These are phyloP conservation scores for Lutraria rhynchaena DNA, from an alignment of 1,140 invertebrate species.

Conservation along the genomic window DNA sequence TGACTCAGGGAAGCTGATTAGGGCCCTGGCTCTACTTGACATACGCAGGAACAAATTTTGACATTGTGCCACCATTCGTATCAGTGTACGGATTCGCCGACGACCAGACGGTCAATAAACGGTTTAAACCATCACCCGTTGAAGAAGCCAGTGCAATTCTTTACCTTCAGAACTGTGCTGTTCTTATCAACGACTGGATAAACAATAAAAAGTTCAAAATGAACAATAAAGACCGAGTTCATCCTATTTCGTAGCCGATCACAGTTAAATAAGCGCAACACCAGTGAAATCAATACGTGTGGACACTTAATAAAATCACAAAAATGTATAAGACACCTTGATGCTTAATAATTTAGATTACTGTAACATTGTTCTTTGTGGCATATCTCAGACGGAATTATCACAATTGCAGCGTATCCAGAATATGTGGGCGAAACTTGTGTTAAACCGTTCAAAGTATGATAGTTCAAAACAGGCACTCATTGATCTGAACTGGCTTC, in stretches of 20 bases:
- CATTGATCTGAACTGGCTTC: no score
- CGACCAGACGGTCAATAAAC: slow-evolving; percentile 1
- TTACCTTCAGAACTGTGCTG: background rate
- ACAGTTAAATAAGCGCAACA: no score
- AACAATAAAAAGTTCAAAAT: slow-evolving; percentile 69
- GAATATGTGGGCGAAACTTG: no score
- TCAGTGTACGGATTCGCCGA: slow-evolving; percentile 20
- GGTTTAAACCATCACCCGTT: background rate
- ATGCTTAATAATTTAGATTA: no score
- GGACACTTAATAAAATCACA: no score
- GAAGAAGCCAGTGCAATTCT: background rate
- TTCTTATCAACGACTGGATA: background rate
- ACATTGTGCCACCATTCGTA: slow-evolving; percentile 45
- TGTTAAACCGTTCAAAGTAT: no score
- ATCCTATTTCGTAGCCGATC: slow-evolving; percentile 5
- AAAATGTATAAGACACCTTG: no score
- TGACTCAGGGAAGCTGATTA: slow-evolving; percentile 46
- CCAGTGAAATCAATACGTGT: no score
- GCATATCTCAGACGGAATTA: no score
- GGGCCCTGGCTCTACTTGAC: slow-evolving; percentile 49
- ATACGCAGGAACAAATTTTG: slow-evolving; percentile 56
- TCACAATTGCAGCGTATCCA: no score
- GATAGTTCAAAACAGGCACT: no score
- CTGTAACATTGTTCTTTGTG: no score
- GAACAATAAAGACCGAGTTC: slow-evolving; percentile 17